These are phyloP conservation scores for Clarias magur DNA, from an alignment of 2,113 vertebrate genomes.

Conservation along the genomic window DNA sequence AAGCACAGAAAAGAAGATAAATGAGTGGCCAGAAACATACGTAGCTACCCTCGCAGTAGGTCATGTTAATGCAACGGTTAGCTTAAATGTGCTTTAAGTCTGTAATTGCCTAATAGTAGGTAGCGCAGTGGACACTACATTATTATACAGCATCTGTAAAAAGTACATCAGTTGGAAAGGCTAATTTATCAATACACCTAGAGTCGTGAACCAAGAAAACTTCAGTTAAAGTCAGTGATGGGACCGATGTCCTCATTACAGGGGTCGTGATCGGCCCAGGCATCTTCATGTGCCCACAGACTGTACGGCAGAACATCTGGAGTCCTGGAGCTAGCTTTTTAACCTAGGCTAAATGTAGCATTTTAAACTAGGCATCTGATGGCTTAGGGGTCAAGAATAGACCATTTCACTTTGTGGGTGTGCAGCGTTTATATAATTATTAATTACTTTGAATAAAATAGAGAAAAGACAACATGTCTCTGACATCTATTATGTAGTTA, in stretches of 20 bases:
- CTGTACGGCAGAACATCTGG: constrained; percentile 73
- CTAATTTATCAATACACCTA: background rate
- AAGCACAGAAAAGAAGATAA: too few relatives aligned
- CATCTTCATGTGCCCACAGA: constrained; percentile 76
- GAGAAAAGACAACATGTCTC: too few relatives aligned
- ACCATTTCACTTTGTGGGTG: too few relatives aligned
- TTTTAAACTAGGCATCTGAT: constrained; percentile 39
- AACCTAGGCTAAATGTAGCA: constrained; percentile 77
- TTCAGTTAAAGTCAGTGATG: constrained; percentile 65
- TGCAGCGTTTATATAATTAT: too few relatives aligned
- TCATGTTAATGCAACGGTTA: too few relatives aligned
- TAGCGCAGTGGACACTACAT: background rate
- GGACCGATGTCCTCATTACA: constrained; percentile 76
- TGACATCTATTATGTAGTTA: too few relatives aligned
- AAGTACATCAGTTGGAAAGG: background rate
- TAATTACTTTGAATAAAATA: too few relatives aligned
- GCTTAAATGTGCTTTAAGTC: background rate
- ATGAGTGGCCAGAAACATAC: too few relatives aligned
- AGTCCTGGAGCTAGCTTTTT: constrained; percentile 81
- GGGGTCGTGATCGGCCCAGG: constrained; percentile 84
- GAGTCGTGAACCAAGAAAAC: constrained; percentile 51
- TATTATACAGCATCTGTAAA: background rate
- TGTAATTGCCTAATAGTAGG: background rate
- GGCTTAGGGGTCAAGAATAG: too few relatives aligned
- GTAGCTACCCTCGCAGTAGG: too few relatives aligned